Conservation (phyloP, 1,140 invertebrate species). For the Drosophila pseudoobscura region DNA sequence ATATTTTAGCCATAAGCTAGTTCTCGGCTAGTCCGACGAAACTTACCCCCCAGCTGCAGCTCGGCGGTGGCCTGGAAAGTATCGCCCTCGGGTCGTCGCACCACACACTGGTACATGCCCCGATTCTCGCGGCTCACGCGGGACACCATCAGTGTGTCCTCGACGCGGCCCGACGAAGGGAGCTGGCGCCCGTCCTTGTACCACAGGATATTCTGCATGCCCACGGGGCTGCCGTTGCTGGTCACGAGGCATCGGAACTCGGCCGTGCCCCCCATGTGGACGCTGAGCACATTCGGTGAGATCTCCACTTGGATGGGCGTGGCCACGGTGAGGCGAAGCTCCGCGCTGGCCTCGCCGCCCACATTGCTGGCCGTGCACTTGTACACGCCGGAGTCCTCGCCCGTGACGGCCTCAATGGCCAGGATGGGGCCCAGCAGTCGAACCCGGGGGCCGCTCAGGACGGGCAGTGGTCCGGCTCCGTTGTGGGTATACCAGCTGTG, state of each 20-base stretch:
- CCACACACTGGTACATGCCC: conserved; percentile 94
- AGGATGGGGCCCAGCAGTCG: conserved; percentile 88
- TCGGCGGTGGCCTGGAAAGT: conserved; percentile 92
- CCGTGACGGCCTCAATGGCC: conserved; percentile 88
- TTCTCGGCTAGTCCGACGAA: no score
- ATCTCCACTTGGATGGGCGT: conserved; percentile 89
- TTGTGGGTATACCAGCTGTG: conserved; percentile 87
- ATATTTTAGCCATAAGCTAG: conserved; percentile 59
- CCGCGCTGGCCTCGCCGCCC: conserved; percentile 88
- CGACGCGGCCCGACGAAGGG: conserved; percentile 86
- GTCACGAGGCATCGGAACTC: conserved; percentile 89
- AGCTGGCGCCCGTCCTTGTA: conserved; percentile 90
- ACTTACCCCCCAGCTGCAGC: conserved; percentile 90
- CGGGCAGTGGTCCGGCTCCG: conserved; percentile 86
- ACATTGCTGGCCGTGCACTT: conserved; percentile 88
- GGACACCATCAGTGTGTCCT: conserved; percentile 87
- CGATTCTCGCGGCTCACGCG: conserved; percentile 90
- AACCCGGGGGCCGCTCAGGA: conserved; percentile 87
- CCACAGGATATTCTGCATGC: conserved; percentile 85
- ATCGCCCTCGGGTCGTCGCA: conserved; percentile 89
- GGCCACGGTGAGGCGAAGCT: conserved; percentile 87
- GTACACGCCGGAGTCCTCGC: conserved; percentile 89
- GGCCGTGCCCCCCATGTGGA: conserved; percentile 90
- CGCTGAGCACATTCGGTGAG: conserved; percentile 88
- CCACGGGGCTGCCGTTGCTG: conserved; percentile 82